Conservation (phyloP, 2,888 invertebrate species). For the Amphipyra tragopoginis region DNA sequence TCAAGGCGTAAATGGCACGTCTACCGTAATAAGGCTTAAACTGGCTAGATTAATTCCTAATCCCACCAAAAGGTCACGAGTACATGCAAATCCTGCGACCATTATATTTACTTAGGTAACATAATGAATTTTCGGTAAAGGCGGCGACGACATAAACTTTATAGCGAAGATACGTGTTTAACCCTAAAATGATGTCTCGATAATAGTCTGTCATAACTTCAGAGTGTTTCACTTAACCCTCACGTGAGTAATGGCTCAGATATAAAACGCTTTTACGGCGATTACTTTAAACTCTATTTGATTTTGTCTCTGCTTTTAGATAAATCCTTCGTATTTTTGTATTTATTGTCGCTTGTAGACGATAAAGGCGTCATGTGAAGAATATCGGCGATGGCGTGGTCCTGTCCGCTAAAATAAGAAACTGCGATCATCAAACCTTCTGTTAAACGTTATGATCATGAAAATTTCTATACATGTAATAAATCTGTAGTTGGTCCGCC, state of each 20-base stretch:
- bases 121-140: slow-evolving; percentile 47
- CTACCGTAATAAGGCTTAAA: slow-evolving; percentile 1
- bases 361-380: no score
- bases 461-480: no score
- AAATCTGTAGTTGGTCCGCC: no score
- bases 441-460: no score
- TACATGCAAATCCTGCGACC: slow-evolving; percentile 20
- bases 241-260: slow-evolving; percentile 53
- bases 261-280: slow-evolving; percentile 46
- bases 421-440: no score
- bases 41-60: slow-evolving; percentile 7
- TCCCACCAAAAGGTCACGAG: slow-evolving; percentile 22
- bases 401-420: no score
- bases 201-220: slow-evolving; percentile 67
- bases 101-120: slow-evolving; percentile 43
- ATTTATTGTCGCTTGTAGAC: neutral
- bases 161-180: slow-evolving; percentile 57
- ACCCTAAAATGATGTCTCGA: slow-evolving; percentile 66
- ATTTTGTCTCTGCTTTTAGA: slow-evolving; percentile 24
- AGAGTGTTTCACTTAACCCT: slow-evolving; percentile 59
- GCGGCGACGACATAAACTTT: slow-evolving; percentile 49
- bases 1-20: neutral
- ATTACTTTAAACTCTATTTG: slow-evolving; percentile 51
- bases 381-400: no score
- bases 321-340: slow-evolving; percentile 18